These are phyloP conservation scores for Drosophila subpulchrella DNA, from an alignment of 1,140 invertebrate genomes.

Conservation along the genomic window DNA sequence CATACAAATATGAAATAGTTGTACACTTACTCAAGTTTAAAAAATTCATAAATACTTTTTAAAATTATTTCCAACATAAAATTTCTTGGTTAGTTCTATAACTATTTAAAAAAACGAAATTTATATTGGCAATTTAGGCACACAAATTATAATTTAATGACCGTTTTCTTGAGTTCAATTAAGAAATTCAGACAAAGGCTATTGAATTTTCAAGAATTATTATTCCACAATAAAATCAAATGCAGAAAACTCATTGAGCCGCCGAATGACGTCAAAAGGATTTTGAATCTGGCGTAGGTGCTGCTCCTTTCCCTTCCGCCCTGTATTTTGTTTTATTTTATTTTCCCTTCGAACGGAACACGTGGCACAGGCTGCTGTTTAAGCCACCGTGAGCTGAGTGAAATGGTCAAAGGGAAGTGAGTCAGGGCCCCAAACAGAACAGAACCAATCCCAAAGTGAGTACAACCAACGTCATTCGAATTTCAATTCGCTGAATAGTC, in stretches of 20 bases:
- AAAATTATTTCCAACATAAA: too few species aligned
- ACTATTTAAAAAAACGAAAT: too few species aligned
- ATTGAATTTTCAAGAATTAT: background rate
- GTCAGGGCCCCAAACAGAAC: conserved; percentile 33
- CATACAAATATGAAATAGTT: too few species aligned
- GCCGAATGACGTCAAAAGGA: conserved; percentile 71
- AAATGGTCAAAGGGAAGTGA: conserved; percentile 10
- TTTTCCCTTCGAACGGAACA: conserved; percentile 13
- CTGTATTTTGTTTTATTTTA: conserved; percentile 26
- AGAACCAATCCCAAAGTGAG: conserved; percentile 5
- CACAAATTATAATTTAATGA: too few species aligned
- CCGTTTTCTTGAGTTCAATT: too few species aligned
- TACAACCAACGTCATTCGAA: conserved; percentile 53
- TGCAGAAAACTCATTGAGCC: conserved; percentile 22
- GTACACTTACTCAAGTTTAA: too few species aligned
- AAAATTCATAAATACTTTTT: too few species aligned
- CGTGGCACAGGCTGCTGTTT: conserved; percentile 34
- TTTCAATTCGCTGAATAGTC: conserved; percentile 49
- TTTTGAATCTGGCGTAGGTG: conserved; percentile 66
- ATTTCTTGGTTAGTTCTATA: too few species aligned
- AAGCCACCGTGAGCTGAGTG: conserved; percentile 29
- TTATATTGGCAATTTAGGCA: too few species aligned
- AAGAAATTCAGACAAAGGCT: too few species aligned
- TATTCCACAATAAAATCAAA: background rate
- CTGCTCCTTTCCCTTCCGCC: conserved; percentile 3